Percentiles rank a stretch among this genome's conserved stretches.
Evolutionary conservation across 2,888 invertebrate species (phyloP).

Genomic region (Tinea semifulvella): DNA sequence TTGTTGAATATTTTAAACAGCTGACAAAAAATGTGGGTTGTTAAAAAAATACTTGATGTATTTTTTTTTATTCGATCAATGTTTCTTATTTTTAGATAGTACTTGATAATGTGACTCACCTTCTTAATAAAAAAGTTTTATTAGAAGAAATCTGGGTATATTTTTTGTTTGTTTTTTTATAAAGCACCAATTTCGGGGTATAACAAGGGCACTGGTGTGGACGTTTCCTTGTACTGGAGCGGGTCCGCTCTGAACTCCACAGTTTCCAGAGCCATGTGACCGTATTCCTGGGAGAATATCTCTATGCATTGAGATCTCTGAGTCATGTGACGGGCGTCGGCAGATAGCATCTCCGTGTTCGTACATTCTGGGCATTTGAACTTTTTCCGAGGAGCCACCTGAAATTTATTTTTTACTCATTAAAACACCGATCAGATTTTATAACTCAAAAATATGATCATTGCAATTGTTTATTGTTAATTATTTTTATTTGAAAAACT

Average conservation of each 20-base stretch:
- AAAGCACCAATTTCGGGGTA: conserved; percentile 89
- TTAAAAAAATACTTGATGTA: no score
- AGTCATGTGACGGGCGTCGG: conserved; percentile 92
- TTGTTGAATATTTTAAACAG: no score
- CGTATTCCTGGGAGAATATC: conserved; percentile 79
- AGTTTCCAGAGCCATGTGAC: conserved; percentile 85
- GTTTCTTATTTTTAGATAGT: no score
- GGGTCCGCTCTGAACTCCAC: conserved; percentile 97
- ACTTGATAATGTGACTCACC: not conserved
- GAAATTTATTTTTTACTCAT: no score
- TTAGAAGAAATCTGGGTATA: no score
- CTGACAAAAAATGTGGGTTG: no score
- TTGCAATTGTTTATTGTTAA: no score
- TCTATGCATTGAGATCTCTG: conserved; percentile 92
- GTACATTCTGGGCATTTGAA: conserved; percentile 97
- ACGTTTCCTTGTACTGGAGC: conserved; percentile 86
- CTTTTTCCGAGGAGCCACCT: conserved; percentile 95
- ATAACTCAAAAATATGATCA: no score
- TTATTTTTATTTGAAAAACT: no score
- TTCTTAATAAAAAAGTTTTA: not conserved
- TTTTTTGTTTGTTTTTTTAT: conserved; percentile 61
- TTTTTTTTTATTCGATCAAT: no score
- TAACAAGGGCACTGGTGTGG: conserved; percentile 85
- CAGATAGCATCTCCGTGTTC: conserved; percentile 93
- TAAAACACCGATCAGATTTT: no score